A percentile compares a stretch with the other conserved stretches of the same genome.
Conservation (phyloP, 2,888 invertebrate genomes). For the Leptinotarsa juncta region DNA sequence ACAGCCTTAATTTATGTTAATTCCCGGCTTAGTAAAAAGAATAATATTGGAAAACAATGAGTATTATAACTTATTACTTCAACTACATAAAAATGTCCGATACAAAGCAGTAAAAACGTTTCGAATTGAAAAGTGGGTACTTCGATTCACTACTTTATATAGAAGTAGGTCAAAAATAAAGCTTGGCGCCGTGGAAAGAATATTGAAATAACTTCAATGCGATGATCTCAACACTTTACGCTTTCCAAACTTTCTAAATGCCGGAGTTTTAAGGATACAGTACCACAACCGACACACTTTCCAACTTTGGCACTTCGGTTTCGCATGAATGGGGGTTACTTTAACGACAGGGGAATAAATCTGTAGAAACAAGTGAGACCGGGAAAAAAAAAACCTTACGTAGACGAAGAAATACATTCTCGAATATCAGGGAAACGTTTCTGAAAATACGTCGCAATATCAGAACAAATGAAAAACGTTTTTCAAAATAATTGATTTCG, state of each 20-base stretch:
- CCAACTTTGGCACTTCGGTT: background rate
- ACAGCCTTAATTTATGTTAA: no score
- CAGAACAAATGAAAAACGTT: no score
- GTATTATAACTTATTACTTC: no score
- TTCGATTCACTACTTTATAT: background rate
- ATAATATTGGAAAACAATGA: no score
- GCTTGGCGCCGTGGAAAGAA: background rate
- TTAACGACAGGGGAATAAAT: background rate
- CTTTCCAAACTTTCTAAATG: background rate
- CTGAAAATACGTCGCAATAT: no score
- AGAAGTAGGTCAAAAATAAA: background rate
- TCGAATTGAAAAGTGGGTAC: background rate
- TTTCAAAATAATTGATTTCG: no score
- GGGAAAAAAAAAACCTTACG: background rate
- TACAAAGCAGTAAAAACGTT: background rate
- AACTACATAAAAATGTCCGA: no score
- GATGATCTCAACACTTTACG: background rate
- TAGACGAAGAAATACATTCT: no score
- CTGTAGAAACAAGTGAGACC: background rate
- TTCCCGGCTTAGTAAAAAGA: no score
- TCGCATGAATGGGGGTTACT: background rate
- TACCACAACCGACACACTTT: slow-evolving; percentile 1
- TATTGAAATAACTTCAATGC: background rate
- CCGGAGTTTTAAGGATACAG: background rate
- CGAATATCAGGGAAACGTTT: no score